phyloP scores from a whole-genome alignment of 1,140 invertebrate genomes.

The Heliconius nattereri region DNA sequence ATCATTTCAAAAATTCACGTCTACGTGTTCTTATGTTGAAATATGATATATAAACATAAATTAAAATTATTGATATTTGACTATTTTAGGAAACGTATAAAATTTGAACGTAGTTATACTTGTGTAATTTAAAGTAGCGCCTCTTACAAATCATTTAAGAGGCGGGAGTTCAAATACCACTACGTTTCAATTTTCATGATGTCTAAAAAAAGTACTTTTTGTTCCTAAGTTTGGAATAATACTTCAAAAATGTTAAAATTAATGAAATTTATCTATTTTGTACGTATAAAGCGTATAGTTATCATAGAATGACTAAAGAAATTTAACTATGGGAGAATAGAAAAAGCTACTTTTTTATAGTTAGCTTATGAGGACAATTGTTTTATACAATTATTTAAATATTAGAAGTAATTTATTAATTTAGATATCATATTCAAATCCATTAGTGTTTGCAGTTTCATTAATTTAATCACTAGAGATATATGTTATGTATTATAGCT shows the following conservation, averaged over 20 bases:
- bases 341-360: constrained; percentile 31
- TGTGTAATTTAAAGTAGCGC: too few species aligned
- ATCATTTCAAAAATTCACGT: background rate
- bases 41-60: constrained; percentile 20
- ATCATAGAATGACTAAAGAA: constrained; percentile 23
- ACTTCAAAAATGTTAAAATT: background rate
- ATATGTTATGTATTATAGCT: constrained; percentile 10
- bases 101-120: too few species aligned
- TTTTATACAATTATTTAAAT: constrained; percentile 26
- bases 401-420: constrained; percentile 31
- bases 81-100: too few species aligned
- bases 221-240: too few species aligned
- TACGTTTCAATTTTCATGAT: too few species aligned
- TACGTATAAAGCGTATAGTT: constrained; percentile 47
- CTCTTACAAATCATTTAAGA: too few species aligned
- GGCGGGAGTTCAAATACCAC: too few species aligned
- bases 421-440: constrained; percentile 50
- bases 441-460: constrained; percentile 53
- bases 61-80: too few species aligned
- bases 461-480: constrained; percentile 37
- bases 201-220: too few species aligned
- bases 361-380: constrained; percentile 22
- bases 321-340: constrained; percentile 24
- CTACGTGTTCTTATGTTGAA: constrained; percentile 15
- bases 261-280: constrained; percentile 40